phyloP scores from a whole-genome alignment of 2,113 vertebrate genomes.

The Callithrix jacchus region DNA sequence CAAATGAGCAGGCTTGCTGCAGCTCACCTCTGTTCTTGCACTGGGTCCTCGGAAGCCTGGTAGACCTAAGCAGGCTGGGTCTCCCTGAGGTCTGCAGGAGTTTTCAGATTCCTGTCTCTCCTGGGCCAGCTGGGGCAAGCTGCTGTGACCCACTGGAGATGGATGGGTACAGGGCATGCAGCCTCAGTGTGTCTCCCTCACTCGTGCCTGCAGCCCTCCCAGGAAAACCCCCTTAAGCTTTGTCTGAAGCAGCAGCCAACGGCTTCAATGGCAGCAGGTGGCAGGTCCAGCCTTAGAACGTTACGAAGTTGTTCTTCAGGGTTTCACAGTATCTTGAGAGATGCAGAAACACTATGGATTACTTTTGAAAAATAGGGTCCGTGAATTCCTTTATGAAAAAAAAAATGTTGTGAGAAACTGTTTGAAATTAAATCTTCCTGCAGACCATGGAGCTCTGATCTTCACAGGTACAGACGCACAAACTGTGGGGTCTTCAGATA shows the following conservation, averaged over 20 bases:
- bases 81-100: accelerated
- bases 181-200: neutral
- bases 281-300: neutral
- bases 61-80: neutral
- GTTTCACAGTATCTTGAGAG: accelerated
- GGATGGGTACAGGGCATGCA: accelerated
- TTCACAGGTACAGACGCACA: neutral
- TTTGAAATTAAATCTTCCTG: neutral
- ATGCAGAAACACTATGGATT: accelerated
- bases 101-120: no score
- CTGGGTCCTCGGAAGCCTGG: accelerated
- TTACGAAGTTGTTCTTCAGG: neutral
- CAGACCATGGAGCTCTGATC: accelerated
- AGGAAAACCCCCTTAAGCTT: neutral
- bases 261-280: neutral
- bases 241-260: neutral
- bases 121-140: neutral
- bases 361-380: neutral
- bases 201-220: neutral
- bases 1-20: accelerated
- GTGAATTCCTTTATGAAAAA: neutral
- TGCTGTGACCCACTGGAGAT: neutral
- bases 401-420: neutral
- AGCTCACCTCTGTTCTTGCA: accelerated
- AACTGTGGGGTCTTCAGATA: neutral